Evolutionary conservation across 2,113 vertebrate genomes (phyloP).

Genomic region (Anoplopoma fimbria): DNA sequence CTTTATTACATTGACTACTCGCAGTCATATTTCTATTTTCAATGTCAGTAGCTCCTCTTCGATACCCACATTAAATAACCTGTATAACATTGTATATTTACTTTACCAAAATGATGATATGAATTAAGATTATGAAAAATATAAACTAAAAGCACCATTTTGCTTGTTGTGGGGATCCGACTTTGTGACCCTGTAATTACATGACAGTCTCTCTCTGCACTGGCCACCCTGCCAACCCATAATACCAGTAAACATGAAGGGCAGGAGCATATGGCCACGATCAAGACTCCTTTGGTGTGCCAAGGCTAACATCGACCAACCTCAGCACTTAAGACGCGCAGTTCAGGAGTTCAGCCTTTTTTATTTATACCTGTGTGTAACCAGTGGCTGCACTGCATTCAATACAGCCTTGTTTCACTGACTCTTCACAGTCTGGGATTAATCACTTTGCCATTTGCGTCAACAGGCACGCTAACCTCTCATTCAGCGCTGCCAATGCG

Average conservation of each 20-base stretch:
- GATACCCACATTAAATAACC: too few species aligned
- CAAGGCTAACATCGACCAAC: slow-evolving; percentile 64
- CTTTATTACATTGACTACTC: background rate
- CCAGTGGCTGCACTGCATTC: slow-evolving; percentile 49
- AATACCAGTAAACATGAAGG: slow-evolving; percentile 63
- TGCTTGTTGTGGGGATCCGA: slow-evolving; percentile 28
- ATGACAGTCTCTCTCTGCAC: slow-evolving; percentile 24
- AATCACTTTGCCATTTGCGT: slow-evolving; percentile 75
- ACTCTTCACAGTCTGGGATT: slow-evolving; percentile 70
- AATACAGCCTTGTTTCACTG: slow-evolving; percentile 70
- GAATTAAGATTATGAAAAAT: too few species aligned
- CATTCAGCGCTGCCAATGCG: slow-evolving; percentile 62
- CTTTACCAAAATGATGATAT: too few species aligned
- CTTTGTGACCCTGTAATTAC: slow-evolving; percentile 40
- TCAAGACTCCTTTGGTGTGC: slow-evolving; percentile 51
- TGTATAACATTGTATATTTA: too few species aligned
- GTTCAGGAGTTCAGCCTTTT: slow-evolving; percentile 70
- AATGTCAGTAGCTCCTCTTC: too few species aligned
- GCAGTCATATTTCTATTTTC: background rate
- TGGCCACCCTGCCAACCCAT: slow-evolving; percentile 34
- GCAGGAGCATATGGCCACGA: slow-evolving; percentile 37
- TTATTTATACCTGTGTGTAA: slow-evolving; percentile 63
- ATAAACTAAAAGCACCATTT: background rate
- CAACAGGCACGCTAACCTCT: slow-evolving; percentile 70
- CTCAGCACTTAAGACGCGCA: slow-evolving; percentile 56